Evolutionary conservation across 2,888 invertebrate species (phyloP), one percentile per base, ranked within the genome.

Genomic region (Epinotia demarniana): DNA sequence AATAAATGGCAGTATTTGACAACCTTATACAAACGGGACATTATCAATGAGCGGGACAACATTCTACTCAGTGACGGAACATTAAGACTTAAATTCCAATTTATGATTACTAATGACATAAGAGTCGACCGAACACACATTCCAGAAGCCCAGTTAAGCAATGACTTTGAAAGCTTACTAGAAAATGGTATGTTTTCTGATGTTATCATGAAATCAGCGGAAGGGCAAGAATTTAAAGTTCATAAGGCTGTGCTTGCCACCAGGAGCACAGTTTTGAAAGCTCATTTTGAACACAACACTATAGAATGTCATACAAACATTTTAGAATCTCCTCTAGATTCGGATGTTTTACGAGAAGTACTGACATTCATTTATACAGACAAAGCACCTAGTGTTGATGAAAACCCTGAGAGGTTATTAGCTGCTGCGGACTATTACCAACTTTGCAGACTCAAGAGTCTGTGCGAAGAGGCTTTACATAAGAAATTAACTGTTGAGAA

Each of bases 371-470:
- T 94, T 74, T 94, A 94, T 71, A 93, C 89, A 78, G 94, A 93
- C 75, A 92, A 92, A 83, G 90, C 92, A 46, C 92, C 91, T 18
- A 87, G 87, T 78, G 89, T 92, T 23, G 90, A 92, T 82, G 91
- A 92, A 43, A 92, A 92, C 77, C 92, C 94, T n/a, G 91, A 92
- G 66, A 90, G 87, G 76, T 79, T 94, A 39, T 80, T 94, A 33
- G 92, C 92, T 66, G 94, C 94, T 19, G 92, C 94, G 9, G 93
- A 94, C 75, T 94, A 87, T 79, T 94, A 94, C 77, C 92, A 93
- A 79, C 85, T 94, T 5, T 87, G 87, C 60, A 83, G 92, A 76
- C 82, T 94, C 3, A 93, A 93, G 76, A 89, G 88, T 72, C 82
- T 93, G 0, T 93, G 93, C 79, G 94, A 93, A 75, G 92, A 92